phyloP scores from a whole-genome alignment of 2,797 vertebrate species.

The Propithecus perrieri region DNA sequence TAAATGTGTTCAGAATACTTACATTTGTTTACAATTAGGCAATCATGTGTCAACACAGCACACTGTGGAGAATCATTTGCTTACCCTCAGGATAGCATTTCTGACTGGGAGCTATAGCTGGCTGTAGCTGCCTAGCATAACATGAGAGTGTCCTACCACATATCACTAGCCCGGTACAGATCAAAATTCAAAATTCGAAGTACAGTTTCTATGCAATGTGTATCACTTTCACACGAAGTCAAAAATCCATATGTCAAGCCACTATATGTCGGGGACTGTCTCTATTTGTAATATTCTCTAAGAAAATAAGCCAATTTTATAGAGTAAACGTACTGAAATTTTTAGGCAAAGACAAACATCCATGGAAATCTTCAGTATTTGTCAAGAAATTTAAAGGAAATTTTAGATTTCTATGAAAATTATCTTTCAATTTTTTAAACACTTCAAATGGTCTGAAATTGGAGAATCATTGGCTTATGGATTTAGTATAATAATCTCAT shows the following conservation, averaged over 20 bases:
- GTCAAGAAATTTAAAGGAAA: neutral
- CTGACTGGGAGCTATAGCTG: neutral
- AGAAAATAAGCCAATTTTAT: conserved; percentile 25
- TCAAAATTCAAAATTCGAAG: neutral
- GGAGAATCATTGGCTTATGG: neutral
- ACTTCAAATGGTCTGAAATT: neutral
- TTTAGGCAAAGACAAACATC: neutral
- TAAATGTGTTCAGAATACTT: neutral
- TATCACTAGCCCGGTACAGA: neutral
- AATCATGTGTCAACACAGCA: neutral
- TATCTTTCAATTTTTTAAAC: neutral
- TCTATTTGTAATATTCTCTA: conserved; percentile 13
- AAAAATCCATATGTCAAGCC: neutral
- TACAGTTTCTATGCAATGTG: neutral
- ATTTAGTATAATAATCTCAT: neutral
- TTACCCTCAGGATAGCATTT: neutral
- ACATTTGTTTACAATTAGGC: neutral
- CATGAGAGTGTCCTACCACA: neutral
- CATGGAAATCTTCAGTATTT: neutral
- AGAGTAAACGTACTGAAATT: neutral
- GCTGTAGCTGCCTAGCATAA: neutral
- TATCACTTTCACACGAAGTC: neutral
- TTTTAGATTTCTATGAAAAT: neutral
- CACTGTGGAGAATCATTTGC: neutral
- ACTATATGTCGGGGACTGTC: neutral